phyloP scores from a whole-genome alignment of 2,888 invertebrate species.

The Cyrtodaria siliqua region DNA sequence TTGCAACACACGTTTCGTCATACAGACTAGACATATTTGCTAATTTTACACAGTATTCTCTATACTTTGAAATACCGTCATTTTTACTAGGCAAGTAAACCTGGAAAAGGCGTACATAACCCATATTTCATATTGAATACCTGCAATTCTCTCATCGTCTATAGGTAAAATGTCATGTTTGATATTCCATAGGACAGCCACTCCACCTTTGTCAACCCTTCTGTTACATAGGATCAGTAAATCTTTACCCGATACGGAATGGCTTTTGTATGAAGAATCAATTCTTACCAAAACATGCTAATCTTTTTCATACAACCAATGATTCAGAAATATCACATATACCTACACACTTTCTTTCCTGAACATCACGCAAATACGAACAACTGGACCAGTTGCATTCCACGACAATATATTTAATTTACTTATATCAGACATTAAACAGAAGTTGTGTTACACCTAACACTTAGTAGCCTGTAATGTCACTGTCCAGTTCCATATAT shows the following conservation, averaged over 20 bases:
- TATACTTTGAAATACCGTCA: too few relatives aligned
- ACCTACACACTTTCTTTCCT: not conserved
- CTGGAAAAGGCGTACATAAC: too few relatives aligned
- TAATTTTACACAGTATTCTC: too few relatives aligned
- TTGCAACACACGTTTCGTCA: too few relatives aligned
- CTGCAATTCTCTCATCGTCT: too few relatives aligned
- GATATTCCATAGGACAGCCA: constrained; percentile 25
- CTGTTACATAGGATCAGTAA: not conserved
- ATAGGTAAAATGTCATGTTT: not conserved
- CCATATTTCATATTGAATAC: too few relatives aligned
- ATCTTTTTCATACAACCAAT: constrained; percentile 19
- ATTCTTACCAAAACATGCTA: constrained; percentile 5
- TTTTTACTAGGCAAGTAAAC: too few relatives aligned
- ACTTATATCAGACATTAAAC: not conserved
- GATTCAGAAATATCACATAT: constrained; percentile 19
- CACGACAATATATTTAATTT: constrained; percentile 7
- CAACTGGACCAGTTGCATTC: constrained; percentile 18
- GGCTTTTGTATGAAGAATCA: constrained; percentile 2
- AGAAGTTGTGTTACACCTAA: too few relatives aligned
- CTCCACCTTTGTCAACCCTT: constrained; percentile 20
- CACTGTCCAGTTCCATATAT: too few relatives aligned
- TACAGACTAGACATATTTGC: too few relatives aligned
- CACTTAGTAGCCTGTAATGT: too few relatives aligned
- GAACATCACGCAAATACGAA: not conserved
- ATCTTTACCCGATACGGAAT: constrained; percentile 4